These are phyloP conservation scores for Pyrocephalus nanus DNA, from an alignment of 2,797 vertebrate species.

Conservation along the genomic window DNA sequence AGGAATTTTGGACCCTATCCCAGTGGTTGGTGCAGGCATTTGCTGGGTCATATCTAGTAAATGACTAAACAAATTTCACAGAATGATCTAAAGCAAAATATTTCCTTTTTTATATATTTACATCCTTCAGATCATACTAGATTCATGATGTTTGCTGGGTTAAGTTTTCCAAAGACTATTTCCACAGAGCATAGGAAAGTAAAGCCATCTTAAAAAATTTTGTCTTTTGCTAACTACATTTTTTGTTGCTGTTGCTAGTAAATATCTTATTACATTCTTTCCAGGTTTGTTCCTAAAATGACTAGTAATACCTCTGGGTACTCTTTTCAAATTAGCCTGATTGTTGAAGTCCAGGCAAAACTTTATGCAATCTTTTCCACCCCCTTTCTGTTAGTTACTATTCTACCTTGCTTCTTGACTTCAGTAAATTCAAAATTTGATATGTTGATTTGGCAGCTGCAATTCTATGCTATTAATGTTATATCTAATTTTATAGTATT, in stretches of 20 bases:
- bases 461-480: not conserved
- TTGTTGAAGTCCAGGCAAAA: not conserved
- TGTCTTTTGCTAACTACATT: not conserved
- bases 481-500: not conserved
- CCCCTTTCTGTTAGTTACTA: not conserved
- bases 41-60: not conserved
- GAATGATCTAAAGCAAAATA: not conserved
- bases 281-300: not conserved
- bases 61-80: not conserved
- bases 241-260: not conserved
- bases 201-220: not conserved
- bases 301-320: not conserved
- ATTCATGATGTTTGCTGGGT: not conserved
- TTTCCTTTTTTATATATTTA: slow-evolving; percentile 3
- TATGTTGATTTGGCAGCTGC: not conserved
- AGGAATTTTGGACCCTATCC: not conserved
- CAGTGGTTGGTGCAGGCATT: not conserved
- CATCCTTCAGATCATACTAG: not conserved
- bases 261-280: not conserved
- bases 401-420: not conserved
- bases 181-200: not conserved
- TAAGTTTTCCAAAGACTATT: not conserved
- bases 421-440: not conserved
- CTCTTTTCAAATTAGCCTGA: not conserved
- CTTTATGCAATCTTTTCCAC: not conserved